Base-by-base conservation (phyloP, 1,140 invertebrate species). In the Lordiphosa clarofinis region DNA sequence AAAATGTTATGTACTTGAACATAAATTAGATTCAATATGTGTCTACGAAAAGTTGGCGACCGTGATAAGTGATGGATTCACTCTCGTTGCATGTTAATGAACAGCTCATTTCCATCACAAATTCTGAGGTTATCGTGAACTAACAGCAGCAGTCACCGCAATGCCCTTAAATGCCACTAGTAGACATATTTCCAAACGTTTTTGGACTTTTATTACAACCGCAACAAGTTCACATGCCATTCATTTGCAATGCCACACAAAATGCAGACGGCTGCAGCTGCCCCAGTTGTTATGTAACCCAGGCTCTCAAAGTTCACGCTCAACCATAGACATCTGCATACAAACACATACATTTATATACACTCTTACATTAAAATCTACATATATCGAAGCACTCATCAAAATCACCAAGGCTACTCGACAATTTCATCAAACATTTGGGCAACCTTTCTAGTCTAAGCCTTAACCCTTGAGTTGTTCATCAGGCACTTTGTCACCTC, bases 351-450 rank as follows among this genome's bases (percentile, higher is more conserved):
- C 12, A 54, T n/a, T n/a, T 19, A 42, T 10, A 37, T 55, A 19
- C 13, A 42, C 38, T 49, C 49, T 19, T 53, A 43, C 33, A 52
- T 49, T 33, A 38, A 11, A 31, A 37, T 35, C 19, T 13, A 13
- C 40, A 33, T 28, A 24, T 38, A 49, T 10, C 12, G 21, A 68
- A 57, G 71, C 67, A 75, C 75, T 74, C 75, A 81, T 81, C 75
- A 81, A 75, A 81, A 81, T 81, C 75, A 69, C 75, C 71, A 74
- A 67, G 75, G 62, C 75, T 81, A 81, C 75, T 63, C 52, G 62
- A 60, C 31, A 81, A 50, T 71, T 71, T 74, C 75, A 81, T 81
- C 61, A 64, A 56, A 69, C 64, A 73, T 54, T 76, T 72, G 55
- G 63, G 56, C 59, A 62, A 56, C 15, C 4, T 3, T 9, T 39